Percentiles rank a stretch among this genome's conserved stretches.
phyloP scores from a whole-genome alignment of 1,140 invertebrate genomes.

The Vanessa tameamea region DNA sequence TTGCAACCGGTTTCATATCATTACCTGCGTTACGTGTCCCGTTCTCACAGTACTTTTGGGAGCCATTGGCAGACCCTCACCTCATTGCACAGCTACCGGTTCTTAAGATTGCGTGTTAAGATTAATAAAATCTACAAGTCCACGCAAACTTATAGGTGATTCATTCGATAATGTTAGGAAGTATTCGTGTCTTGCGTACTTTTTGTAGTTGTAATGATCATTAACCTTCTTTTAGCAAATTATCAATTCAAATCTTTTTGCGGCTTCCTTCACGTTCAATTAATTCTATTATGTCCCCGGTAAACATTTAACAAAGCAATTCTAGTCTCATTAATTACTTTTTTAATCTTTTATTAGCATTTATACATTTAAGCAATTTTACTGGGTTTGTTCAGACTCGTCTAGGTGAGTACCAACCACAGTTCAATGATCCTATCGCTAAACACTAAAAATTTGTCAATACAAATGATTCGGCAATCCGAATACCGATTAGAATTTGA shows the following conservation, averaged over 20 bases:
- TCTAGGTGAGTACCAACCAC: too few species aligned
- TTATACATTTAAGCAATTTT: too few species aligned
- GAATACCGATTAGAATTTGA: too few species aligned
- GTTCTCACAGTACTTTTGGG: slow-evolving; percentile 36
- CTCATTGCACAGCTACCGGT: slow-evolving; percentile 50
- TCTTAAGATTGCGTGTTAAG: slow-evolving; percentile 30
- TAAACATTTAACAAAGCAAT: background rate
- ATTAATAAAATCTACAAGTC: slow-evolving; percentile 27
- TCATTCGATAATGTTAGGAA: slow-evolving; percentile 21
- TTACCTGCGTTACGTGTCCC: slow-evolving; percentile 9
- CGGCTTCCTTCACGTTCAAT: background rate
- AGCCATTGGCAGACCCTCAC: slow-evolving; percentile 59
- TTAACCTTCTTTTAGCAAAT: slow-evolving; percentile 8
- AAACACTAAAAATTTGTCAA: too few species aligned
- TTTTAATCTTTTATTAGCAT: too few species aligned
- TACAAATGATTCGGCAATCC: too few species aligned
- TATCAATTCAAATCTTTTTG: background rate
- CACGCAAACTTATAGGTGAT: slow-evolving; percentile 35
- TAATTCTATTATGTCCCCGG: background rate
- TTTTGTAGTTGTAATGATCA: slow-evolving; percentile 3
- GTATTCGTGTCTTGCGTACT: slow-evolving; percentile 17
- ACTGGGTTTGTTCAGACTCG: too few species aligned
- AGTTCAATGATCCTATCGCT: too few species aligned
- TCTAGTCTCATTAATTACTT: too few species aligned
- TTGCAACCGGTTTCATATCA: slow-evolving; percentile 1